A percentile compares a stretch with the other conserved stretches of the same genome.
phyloP scores from a whole-genome alignment of 2,797 vertebrate genomes.

The Pristis pectinata region DNA sequence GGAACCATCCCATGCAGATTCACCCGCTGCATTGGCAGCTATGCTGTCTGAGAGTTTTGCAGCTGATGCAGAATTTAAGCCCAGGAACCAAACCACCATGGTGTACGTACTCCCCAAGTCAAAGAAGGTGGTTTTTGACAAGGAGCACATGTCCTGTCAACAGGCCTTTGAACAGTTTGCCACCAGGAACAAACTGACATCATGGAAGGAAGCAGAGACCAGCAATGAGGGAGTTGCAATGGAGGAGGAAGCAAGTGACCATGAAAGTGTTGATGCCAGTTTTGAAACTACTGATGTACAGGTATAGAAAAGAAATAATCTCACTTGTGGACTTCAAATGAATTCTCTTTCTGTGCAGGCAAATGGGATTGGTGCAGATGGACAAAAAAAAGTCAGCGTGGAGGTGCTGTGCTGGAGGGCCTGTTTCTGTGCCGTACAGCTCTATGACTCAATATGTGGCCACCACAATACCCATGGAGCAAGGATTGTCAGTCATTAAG shows the following conservation, averaged over 20 bases:
- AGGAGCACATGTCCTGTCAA: slow-evolving; percentile 64
- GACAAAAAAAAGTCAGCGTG: too few relatives aligned
- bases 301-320: background rate
- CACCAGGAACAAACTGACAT: slow-evolving; percentile 44
- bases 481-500: background rate
- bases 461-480: too few relatives aligned
- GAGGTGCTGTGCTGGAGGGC: too few relatives aligned
- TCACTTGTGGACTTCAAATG: background rate
- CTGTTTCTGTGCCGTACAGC: too few relatives aligned
- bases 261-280: slow-evolving; percentile 38
- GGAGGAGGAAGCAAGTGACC: slow-evolving; percentile 45
- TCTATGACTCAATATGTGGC: too few relatives aligned
- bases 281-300: slow-evolving; percentile 38
- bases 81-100: slow-evolving; percentile 61
- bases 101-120: slow-evolving; percentile 59
- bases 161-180: slow-evolving; percentile 72
- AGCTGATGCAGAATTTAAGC: slow-evolving; percentile 47
- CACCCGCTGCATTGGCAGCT: slow-evolving; percentile 41
- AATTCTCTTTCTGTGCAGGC: background rate
- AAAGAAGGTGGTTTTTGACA: slow-evolving; percentile 53
- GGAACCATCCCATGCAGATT: slow-evolving; percentile 48
- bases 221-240: slow-evolving; percentile 44
- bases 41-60: slow-evolving; percentile 40
- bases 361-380: too few relatives aligned
- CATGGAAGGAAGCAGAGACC: slow-evolving; percentile 45